phyloP scores from a whole-genome alignment of 2,797 vertebrate species.

The Cynopterus sphinx region DNA sequence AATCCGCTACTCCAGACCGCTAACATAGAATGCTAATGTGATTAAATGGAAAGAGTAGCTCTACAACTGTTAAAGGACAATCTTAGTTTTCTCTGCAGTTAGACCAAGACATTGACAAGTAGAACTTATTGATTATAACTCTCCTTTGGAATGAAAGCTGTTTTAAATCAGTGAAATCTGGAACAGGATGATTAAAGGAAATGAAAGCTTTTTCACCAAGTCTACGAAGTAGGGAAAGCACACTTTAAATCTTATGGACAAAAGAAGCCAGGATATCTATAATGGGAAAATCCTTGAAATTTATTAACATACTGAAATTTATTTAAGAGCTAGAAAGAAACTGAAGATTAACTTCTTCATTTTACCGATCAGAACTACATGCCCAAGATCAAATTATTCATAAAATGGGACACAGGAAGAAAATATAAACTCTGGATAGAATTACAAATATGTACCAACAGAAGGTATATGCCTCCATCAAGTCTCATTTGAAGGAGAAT shows the following conservation, averaged over 20 bases:
- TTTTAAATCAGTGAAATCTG: slow-evolving; percentile 23
- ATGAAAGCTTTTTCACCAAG: background rate
- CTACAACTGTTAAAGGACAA: background rate
- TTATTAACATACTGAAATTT: slow-evolving; percentile 11
- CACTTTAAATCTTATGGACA: background rate
- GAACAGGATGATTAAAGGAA: slow-evolving; percentile 20
- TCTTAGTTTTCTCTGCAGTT: background rate
- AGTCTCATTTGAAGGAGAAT: background rate
- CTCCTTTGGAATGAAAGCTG: background rate
- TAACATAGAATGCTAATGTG: background rate
- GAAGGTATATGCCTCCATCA: background rate
- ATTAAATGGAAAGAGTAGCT: background rate
- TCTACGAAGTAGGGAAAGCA: background rate
- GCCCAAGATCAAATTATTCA: background rate
- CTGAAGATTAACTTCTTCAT: background rate
- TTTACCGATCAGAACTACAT: background rate
- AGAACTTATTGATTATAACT: background rate
- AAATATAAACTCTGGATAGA: background rate
- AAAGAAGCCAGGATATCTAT: background rate
- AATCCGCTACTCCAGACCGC: background rate
- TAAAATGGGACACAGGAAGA: background rate
- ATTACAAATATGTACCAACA: background rate
- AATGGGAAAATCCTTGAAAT: slow-evolving; percentile 6
- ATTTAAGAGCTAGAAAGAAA: background rate
- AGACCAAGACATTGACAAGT: background rate